These are phyloP conservation scores for Gallinago solitaria DNA, from an alignment of 2,797 vertebrate genomes.

Conservation along the genomic window DNA sequence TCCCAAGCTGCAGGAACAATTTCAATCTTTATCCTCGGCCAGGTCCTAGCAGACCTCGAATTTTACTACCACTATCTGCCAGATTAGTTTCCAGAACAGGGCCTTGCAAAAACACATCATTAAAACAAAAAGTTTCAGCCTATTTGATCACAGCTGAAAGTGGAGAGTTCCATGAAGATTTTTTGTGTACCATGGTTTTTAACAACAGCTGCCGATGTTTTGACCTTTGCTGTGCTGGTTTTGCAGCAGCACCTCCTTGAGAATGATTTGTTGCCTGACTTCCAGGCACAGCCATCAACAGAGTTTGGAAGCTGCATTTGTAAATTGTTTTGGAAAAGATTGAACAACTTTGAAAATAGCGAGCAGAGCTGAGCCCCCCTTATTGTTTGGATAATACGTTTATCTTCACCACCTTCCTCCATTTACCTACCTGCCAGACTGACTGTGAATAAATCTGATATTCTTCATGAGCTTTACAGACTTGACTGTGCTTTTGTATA, in stretches of 20 bases:
- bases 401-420: background rate
- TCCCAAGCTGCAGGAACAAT: background rate
- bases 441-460: background rate
- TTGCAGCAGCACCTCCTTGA: background rate
- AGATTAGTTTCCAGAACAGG: background rate
- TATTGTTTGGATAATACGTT: background rate
- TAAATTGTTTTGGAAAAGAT: background rate
- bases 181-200: background rate
- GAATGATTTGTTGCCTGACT: background rate
- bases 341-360: background rate
- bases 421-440: background rate
- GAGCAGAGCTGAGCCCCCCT: background rate
- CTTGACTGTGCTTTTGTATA: background rate
- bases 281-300: background rate
- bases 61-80: background rate
- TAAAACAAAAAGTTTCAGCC: background rate
- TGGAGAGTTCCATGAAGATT: rapidly evolving
- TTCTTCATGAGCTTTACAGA: background rate
- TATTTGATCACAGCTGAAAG: background rate
- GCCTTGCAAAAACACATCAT: background rate
- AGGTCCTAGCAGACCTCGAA: background rate
- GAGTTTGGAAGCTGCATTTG: background rate
- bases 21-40: background rate
- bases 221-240: background rate
- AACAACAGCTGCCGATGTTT: background rate